Conservation (phyloP, 1,140 invertebrate genomes). For the Maniola jurtina region DNA sequence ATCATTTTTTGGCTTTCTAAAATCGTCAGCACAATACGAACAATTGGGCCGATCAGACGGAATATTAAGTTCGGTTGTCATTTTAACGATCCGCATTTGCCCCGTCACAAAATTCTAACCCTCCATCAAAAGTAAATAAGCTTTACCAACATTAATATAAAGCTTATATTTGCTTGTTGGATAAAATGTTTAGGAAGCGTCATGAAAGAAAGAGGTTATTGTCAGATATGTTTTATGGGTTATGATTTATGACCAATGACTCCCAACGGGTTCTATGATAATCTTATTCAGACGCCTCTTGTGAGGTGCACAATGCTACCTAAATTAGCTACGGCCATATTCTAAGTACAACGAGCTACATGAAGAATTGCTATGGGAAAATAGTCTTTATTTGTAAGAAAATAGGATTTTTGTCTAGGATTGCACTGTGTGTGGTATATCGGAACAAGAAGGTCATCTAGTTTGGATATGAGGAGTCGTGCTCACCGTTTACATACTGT, state of each 20-base stretch:
- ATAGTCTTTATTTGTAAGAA: constrained; percentile 32
- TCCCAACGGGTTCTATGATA: constrained; percentile 76
- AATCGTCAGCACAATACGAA: constrained; percentile 73
- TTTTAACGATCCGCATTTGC: constrained; percentile 66
- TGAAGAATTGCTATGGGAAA: constrained; percentile 2
- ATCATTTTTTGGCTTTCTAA: constrained; percentile 61
- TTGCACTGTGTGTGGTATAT: constrained; percentile 29
- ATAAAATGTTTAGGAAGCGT: constrained; percentile 55
- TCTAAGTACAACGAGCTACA: constrained; percentile 38
- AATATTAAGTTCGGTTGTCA: constrained; percentile 78
- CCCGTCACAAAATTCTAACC: constrained; percentile 39
- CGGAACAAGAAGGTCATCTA: constrained; percentile 54
- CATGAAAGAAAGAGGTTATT: constrained; percentile 65
- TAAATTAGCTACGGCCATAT: constrained; percentile 74
- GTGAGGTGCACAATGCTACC: constrained; percentile 75
- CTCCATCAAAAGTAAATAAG: constrained; percentile 27
- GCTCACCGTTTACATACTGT: constrained; percentile 30
- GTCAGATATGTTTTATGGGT: constrained; percentile 74
- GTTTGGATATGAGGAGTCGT: constrained; percentile 25
- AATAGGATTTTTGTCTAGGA: neutral
- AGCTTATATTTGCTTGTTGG: constrained; percentile 31
- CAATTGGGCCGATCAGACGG: constrained; percentile 77
- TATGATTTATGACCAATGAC: constrained; percentile 78
- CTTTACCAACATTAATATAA: constrained; percentile 23
- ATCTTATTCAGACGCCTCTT: constrained; percentile 74